phyloP scores from a whole-genome alignment of 2,888 invertebrate genomes.

The Nemapogon koenigi region DNA sequence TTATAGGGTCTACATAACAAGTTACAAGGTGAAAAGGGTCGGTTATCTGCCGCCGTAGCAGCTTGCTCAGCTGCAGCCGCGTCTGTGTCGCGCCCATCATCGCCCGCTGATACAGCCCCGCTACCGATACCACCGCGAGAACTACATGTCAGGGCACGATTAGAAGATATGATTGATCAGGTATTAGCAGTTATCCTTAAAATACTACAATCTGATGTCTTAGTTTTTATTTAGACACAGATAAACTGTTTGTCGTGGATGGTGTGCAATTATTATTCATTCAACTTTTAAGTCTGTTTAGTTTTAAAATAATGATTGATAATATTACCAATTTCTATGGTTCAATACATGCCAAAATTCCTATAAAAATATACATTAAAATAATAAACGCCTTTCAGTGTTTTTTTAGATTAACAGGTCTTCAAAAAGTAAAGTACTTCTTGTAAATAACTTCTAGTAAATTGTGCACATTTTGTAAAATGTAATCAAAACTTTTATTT shows the following conservation, averaged over 20 bases:
- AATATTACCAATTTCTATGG: no score
- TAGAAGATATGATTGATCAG: slow-evolving; percentile 94
- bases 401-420: slow-evolving; percentile 45
- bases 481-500: no score
- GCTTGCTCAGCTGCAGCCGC: slow-evolving; percentile 94
- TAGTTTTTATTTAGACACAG: background rate
- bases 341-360: no score
- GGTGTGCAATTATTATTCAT: slow-evolving; percentile 10
- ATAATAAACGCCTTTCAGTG: slow-evolving; percentile 2
- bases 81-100: slow-evolving; percentile 88
- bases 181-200: slow-evolving; percentile 44
- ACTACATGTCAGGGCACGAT: slow-evolving; percentile 79
- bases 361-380: no score
- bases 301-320: no score
- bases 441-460: slow-evolving; percentile 27
- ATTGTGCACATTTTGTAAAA: no score
- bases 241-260: background rate
- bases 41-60: slow-evolving; percentile 86
- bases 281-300: no score
- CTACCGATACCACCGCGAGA: slow-evolving; percentile 87
- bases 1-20: slow-evolving; percentile 83
- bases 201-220: background rate
- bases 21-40: slow-evolving; percentile 86
- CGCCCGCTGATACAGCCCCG: slow-evolving; percentile 85
- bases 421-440: slow-evolving; percentile 57